A percentile compares a stretch with the other conserved stretches of the same genome.
Conservation (phyloP, 2,888 invertebrate species). For the Eristalinus sepulchralis region DNA sequence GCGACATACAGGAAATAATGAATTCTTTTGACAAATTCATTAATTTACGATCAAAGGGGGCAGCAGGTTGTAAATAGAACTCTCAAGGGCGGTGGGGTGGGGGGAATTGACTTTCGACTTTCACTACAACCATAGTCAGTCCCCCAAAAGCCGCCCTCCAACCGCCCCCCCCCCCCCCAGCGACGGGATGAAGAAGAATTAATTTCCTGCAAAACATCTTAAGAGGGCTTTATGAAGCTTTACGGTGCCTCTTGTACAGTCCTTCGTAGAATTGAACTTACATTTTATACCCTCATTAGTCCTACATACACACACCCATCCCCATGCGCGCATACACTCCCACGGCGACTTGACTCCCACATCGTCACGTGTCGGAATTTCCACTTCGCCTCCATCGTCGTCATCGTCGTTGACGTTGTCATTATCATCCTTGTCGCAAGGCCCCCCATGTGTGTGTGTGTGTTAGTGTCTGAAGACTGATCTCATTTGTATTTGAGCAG, state of each 20-base stretch:
- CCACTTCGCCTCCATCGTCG: not conserved
- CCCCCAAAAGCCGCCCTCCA: not conserved
- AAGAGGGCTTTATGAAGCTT: conserved; percentile 1
- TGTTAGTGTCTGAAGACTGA: not conserved
- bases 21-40: conserved; percentile 21
- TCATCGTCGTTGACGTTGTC: not conserved
- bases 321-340: not conserved
- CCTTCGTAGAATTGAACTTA: conserved; percentile 17
- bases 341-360: not conserved
- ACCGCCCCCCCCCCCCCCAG: not conserved
- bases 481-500: not conserved
- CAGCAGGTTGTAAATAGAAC: not conserved
- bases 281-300: conserved; percentile 36
- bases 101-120: not conserved
- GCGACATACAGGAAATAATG: conserved; percentile 10
- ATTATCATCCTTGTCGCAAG: conserved; percentile 4
- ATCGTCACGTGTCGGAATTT: not conserved
- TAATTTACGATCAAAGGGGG: conserved; percentile 9
- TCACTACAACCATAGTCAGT: not conserved
- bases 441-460: not conserved
- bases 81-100: not conserved
- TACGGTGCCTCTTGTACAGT: not conserved
- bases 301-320: not conserved
- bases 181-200: not conserved
- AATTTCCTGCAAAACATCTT: conserved; percentile 8